Evolutionary conservation across 2,113 vertebrate species (phyloP).

Genomic region (Melanocharis versteri): DNA sequence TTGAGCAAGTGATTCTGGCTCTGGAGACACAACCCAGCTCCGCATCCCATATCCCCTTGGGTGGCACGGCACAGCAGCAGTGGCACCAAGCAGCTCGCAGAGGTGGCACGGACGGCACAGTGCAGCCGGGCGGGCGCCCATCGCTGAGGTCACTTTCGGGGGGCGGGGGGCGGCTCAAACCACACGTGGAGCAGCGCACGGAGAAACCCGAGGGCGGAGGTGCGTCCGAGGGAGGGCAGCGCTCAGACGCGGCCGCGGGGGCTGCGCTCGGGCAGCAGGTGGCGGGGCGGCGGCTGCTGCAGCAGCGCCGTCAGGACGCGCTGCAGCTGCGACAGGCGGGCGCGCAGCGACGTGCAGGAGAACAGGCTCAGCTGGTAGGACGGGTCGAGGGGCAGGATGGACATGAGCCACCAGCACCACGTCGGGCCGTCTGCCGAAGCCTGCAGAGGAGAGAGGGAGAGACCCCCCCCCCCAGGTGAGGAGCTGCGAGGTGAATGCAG

Average conservation of each 20-base stretch:
- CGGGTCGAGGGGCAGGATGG: constrained; percentile 78
- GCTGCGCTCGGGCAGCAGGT: background rate
- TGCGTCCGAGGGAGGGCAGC: background rate
- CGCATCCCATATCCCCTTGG: fast-evolving
- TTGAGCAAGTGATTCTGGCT: background rate
- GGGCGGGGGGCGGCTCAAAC: background rate
- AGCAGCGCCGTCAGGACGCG: constrained; percentile 79
- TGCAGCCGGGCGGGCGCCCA: background rate
- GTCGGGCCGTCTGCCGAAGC: constrained; percentile 76
- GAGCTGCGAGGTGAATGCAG: fast-evolving
- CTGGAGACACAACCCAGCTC: background rate
- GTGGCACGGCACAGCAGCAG: background rate
- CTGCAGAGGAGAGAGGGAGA: constrained; percentile 24
- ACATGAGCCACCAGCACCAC: constrained; percentile 85
- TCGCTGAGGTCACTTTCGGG: background rate
- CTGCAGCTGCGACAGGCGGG: constrained; percentile 80
- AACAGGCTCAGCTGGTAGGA: constrained; percentile 80
- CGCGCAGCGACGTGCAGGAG: constrained; percentile 79
- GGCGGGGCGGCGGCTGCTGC: constrained; percentile 30
- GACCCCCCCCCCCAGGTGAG: fast-evolving
- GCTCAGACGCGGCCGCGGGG: background rate
- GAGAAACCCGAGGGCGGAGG: background rate
- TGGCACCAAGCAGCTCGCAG: background rate
- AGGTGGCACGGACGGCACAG: background rate
- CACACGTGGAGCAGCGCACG: background rate